Evolutionary conservation across 2,113 vertebrate genomes (phyloP).

Genomic region (Lamprotornis superbus): DNA sequence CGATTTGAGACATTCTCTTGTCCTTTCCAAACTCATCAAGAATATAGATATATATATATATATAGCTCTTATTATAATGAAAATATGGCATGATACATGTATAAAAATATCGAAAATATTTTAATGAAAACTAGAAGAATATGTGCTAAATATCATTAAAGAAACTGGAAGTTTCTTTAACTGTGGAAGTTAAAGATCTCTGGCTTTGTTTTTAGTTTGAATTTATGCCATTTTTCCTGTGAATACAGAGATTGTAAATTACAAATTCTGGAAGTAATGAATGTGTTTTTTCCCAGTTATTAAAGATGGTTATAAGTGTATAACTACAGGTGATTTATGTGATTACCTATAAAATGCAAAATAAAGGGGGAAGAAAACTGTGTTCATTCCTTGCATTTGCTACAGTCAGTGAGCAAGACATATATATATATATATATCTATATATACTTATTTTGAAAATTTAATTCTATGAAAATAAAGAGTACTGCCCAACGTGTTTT

Average conservation of each 20-base stretch:
- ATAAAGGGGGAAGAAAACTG: background rate
- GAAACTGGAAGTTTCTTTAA: too few species aligned
- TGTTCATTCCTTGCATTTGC: background rate
- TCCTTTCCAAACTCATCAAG: background rate
- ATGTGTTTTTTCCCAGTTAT: background rate
- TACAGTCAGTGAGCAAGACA: background rate
- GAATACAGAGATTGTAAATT: background rate
- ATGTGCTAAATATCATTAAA: background rate
- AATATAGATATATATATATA: background rate
- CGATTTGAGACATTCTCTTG: background rate
- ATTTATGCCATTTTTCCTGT: background rate
- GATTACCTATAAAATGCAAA: background rate
- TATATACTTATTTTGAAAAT: background rate
- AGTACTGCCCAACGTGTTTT: background rate
- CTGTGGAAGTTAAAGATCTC: background rate
- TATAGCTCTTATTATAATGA: background rate
- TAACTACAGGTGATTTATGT: background rate
- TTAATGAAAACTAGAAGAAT: background rate
- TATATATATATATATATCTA: too few species aligned
- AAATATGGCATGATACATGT: background rate
- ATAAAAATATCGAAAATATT: background rate
- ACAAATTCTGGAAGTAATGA: background rate
- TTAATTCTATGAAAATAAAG: background rate
- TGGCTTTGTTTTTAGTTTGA: background rate
- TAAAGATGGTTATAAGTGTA: background rate